Evolutionary conservation across 2,888 invertebrate species (phyloP).

Genomic region (Sarcophaga variegata): DNA sequence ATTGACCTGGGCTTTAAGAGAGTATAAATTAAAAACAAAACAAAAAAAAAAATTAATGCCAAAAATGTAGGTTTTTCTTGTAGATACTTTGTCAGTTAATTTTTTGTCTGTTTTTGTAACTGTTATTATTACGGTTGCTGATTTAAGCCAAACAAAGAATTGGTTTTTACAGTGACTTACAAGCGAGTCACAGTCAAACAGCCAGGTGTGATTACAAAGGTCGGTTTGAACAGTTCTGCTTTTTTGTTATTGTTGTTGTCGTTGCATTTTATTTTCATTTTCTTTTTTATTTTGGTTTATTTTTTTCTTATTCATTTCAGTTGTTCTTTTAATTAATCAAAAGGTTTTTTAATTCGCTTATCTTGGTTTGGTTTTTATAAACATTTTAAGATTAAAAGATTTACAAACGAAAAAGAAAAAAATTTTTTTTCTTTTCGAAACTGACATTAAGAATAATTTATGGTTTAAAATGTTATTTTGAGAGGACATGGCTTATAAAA

Average conservation of each 20-base stretch:
- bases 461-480: neutral
- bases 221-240: conserved; percentile 14
- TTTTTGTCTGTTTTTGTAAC: neutral
- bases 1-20: conserved; percentile 53
- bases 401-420: neutral
- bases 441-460: conserved; percentile 42
- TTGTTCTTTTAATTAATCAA: conserved; percentile 55
- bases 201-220: conserved; percentile 69
- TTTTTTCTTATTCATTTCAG: conserved; percentile 2
- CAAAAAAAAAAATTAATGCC: conserved; percentile 3
- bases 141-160: conserved; percentile 61
- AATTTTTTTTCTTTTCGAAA: neutral
- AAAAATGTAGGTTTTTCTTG: conserved; percentile 63
- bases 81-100: conserved; percentile 33
- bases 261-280: conserved; percentile 23
- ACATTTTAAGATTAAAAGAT: conserved; percentile 38
- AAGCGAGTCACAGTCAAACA: conserved; percentile 27
- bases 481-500: neutral
- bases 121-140: neutral
- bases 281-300: neutral
- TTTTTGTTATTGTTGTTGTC: neutral
- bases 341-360: conserved; percentile 48
- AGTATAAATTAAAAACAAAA: conserved; percentile 18
- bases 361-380: conserved; percentile 23
- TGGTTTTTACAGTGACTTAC: neutral